These are phyloP conservation scores for Remorina albescens DNA, from an alignment of 2,797 vertebrate genomes.

Conservation along the genomic window DNA sequence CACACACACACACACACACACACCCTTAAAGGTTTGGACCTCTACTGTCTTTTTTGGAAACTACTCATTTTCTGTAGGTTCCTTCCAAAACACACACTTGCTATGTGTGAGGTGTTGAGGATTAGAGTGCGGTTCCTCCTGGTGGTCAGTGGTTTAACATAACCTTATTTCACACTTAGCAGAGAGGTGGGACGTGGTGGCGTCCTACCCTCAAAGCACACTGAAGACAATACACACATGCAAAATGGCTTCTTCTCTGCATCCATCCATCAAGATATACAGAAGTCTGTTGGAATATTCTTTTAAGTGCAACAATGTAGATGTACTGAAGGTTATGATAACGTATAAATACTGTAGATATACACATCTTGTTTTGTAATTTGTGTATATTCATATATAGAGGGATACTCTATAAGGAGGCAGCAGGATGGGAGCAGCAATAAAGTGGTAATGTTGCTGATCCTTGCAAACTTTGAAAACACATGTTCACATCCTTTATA, in stretches of 20 bases:
- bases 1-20: conserved; percentile 22
- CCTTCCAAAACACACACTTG: conserved; percentile 19
- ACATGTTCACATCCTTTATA: conserved; percentile 69
- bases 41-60: conserved; percentile 29
- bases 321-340: conserved; percentile 75
- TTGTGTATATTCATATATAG: conserved; percentile 76
- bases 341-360: conserved; percentile 78
- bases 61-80: conserved; percentile 16
- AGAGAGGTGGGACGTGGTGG: conserved; percentile 55
- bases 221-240: conserved; percentile 80
- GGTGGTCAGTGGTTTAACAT: conserved; percentile 72
- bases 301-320: conserved; percentile 78
- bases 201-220: conserved; percentile 68
- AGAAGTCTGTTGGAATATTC: conserved; percentile 67
- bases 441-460: conserved; percentile 67
- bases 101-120: conserved; percentile 30
- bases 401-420: conserved; percentile 73
- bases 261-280: conserved; percentile 67
- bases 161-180: conserved; percentile 64
- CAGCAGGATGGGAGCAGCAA: conserved; percentile 71
- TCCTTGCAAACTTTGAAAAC: conserved; percentile 75
- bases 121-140: conserved; percentile 70
- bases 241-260: conserved; percentile 80
- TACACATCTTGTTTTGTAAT: conserved; percentile 74
- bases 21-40: conserved; percentile 56